A percentile compares a stretch with the other conserved stretches of the same genome.
Conservation (phyloP, 2,888 invertebrate species). For the Brachypterus glaber region DNA sequence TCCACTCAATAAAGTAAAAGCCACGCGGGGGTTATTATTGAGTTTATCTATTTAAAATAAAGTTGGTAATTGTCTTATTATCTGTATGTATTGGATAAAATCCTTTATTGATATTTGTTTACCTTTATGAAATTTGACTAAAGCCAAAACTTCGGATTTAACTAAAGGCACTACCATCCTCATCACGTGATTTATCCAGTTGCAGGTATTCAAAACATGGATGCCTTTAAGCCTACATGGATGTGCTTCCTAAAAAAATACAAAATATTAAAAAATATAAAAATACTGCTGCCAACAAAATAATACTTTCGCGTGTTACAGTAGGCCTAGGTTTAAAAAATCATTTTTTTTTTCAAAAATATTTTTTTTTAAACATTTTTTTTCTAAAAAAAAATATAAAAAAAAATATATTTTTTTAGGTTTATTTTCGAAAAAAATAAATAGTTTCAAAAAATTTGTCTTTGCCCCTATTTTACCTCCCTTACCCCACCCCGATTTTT, state of each 20-base stretch:
- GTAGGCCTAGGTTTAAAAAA: no score
- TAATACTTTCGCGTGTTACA: no score
- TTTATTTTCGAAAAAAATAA: no score
- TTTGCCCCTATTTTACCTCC: no score
- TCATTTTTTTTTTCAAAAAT: conserved; percentile 1
- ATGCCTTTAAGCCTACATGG: conserved; percentile 56
- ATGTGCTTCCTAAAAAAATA: conserved; percentile 54
- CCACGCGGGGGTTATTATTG: no score
- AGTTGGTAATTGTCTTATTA: no score
- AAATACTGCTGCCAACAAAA: no score
- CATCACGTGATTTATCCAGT: conserved; percentile 61
- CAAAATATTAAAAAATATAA: no score
- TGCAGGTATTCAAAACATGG: conserved; percentile 56
- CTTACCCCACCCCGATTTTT: no score
- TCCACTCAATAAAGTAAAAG: no score
- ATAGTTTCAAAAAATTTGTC: no score
- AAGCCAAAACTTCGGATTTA: conserved; percentile 50
- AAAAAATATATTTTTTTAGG: not conserved
- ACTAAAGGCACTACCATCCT: conserved; percentile 55
- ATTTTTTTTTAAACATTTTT: conserved; percentile 1
- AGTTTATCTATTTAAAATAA: no score
- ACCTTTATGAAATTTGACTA: conserved; percentile 48
- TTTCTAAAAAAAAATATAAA: conserved; percentile 2
- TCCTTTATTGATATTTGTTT: conserved; percentile 10
- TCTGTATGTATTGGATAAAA: conserved; percentile 6